Conservation (phyloP, 2,113 vertebrate genomes). For the Desmodus rotundus region DNA sequence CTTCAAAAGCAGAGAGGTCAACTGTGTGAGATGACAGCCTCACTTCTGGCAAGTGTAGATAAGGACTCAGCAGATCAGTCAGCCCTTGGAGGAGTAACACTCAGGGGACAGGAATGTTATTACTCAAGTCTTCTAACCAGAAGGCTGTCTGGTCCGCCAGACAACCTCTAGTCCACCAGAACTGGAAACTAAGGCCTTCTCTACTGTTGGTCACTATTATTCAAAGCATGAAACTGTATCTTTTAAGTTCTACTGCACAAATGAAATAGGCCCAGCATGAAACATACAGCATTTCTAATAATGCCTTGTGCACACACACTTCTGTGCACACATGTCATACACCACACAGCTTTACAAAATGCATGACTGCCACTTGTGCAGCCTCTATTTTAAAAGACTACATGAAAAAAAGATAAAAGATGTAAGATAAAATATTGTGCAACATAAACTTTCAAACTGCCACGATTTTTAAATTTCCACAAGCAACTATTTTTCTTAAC, state of each 20-base stretch:
- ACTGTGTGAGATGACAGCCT: neutral
- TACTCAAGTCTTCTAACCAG: neutral
- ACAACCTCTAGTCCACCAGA: neutral
- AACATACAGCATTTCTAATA: neutral
- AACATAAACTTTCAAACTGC: neutral
- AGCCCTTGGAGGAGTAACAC: neutral
- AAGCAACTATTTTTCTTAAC: neutral
- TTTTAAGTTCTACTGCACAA: neutral
- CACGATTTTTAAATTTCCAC: neutral
- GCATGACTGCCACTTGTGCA: neutral
- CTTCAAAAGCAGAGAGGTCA: slow-evolving; percentile 4
- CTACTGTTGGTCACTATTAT: neutral
- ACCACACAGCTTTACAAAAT: neutral
- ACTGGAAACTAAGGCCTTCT: neutral
- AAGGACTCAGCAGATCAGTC: neutral
- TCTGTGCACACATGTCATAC: fast-evolving
- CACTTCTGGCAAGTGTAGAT: neutral
- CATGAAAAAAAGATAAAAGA: neutral
- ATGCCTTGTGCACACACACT: neutral
- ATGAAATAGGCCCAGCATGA: neutral
- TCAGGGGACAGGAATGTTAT: neutral
- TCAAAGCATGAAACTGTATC: neutral
- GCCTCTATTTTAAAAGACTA: neutral
- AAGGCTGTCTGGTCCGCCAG: neutral
- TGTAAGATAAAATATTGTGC: neutral